phyloP scores from a whole-genome alignment of 2,113 vertebrate species.

The Coreoperca whiteheadi region DNA sequence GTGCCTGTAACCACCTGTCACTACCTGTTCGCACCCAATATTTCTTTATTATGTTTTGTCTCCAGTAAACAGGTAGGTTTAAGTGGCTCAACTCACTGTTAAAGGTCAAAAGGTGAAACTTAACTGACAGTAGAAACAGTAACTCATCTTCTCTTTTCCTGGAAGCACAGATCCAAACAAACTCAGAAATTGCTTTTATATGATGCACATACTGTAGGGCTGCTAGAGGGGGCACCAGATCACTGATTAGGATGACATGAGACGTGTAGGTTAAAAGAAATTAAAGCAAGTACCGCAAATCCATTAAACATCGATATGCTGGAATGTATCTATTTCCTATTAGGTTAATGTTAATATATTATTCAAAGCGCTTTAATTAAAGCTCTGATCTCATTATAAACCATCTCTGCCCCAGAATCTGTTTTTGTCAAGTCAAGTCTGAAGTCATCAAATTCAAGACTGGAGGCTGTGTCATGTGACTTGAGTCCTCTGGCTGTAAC shows the following conservation, averaged over 20 bases:
- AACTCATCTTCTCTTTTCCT: neutral
- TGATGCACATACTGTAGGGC: neutral
- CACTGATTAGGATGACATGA: neutral
- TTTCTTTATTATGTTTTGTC: neutral
- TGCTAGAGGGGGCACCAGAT: neutral
- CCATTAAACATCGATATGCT: too few relatives aligned
- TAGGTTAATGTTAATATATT: too few relatives aligned
- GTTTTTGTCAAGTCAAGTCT: too few relatives aligned
- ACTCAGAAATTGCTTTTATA: neutral
- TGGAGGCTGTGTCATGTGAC: neutral
- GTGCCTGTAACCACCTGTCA: neutral
- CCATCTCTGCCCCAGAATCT: too few relatives aligned
- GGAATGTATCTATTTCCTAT: too few relatives aligned
- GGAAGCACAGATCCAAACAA: neutral
- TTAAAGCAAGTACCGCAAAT: neutral
- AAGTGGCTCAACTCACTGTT: neutral
- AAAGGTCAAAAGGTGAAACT: slow-evolving; percentile 1
- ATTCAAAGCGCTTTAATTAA: too few relatives aligned
- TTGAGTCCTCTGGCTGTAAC: neutral
- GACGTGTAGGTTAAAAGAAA: too few relatives aligned
- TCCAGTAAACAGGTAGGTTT: neutral
- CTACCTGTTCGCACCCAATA: neutral
- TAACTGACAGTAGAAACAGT: neutral
- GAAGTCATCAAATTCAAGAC: neutral
- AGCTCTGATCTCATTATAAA: too few relatives aligned